Percentiles rank a stretch among this genome's conserved stretches.
phyloP scores from a whole-genome alignment of 2,888 invertebrate genomes.

The Tolmerus cingulatus region DNA sequence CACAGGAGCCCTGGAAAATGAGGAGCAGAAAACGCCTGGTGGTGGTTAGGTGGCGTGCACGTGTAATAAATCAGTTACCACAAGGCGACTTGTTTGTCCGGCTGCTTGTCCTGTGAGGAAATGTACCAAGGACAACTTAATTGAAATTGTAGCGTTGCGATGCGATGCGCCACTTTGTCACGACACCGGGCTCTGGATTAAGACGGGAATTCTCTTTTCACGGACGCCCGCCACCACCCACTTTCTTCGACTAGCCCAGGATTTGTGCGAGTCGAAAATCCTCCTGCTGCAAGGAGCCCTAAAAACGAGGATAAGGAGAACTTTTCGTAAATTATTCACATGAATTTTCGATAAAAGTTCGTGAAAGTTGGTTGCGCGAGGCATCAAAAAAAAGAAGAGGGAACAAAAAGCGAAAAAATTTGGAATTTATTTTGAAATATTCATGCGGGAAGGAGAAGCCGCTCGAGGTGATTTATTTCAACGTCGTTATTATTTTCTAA shows the following conservation, averaged over 20 bases:
- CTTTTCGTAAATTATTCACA: slow-evolving; percentile 6
- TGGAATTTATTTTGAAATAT: background rate
- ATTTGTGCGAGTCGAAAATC: background rate
- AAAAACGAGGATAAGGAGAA: background rate
- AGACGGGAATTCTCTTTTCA: background rate
- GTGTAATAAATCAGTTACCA: slow-evolving; percentile 13
- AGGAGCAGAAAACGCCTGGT: background rate
- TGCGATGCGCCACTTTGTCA: slow-evolving; percentile 6
- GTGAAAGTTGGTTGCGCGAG: background rate
- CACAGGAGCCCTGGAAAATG: background rate
- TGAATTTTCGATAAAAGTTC: slow-evolving; percentile 13
- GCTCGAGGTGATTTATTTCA: background rate
- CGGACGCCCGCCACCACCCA: background rate
- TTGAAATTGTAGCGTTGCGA: background rate
- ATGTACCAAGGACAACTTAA: slow-evolving; percentile 1
- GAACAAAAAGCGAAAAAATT: background rate
- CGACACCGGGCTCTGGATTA: background rate
- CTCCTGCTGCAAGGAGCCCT: background rate
- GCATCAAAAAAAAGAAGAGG: background rate
- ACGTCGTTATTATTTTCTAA: background rate
- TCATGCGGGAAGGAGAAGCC: background rate
- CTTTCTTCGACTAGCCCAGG: background rate
- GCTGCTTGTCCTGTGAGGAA: background rate
- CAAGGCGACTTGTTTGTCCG: slow-evolving; percentile 6
- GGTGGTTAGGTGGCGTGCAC: background rate